Evolutionary conservation across 2,888 invertebrate genomes (phyloP), one percentile per base, ranked within the genome.

Genomic region (Parasteatoda lunata): DNA sequence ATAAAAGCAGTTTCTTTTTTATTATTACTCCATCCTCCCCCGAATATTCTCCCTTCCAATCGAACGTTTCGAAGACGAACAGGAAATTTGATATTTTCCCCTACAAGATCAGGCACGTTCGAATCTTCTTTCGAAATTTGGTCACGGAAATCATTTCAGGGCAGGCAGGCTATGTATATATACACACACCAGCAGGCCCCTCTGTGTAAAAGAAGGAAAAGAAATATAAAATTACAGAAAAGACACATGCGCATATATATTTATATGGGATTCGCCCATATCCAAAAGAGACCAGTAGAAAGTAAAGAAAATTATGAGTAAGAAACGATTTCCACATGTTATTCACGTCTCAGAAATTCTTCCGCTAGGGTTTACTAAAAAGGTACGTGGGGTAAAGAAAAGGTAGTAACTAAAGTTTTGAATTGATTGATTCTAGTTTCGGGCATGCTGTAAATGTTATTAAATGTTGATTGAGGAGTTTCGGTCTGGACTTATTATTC

Each of bases 121-220:
- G 68, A 59, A 59, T 59, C 59, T 80, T 49, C 47, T 80, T 66
- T 66, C 6, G 52, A 52, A 80, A 66, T 52, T 66, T 51, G 66
- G 80, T 80, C 80, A 80, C 80, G 73, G 66, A 80, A 72, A 80
- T 73, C 80, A 73, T 80, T 80, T 73, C 66, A 73, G 11, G 59
- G 59, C 11, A 59, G 59, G 8, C 59, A 59, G 59, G 9, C 59
- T 8, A 59, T 59, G 59, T 30, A 30, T 30, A 30, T 30, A 30
- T 30, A 30, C 30, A 30, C 30, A 30, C 30, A 30, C 30, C 30
- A 30, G 30, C 30, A 30, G 30, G 30, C 30, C 30, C 30, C 2
- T 2, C 30, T 2, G 30, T 30, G 30, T 30, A 30, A 30, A 30
- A 30, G 30, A 30, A 7, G 59, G n/a, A 59, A 59, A 13, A 59